A percentile compares a stretch with the other conserved stretches of the same genome.
These are phyloP conservation scores for Campaea margaritaria DNA, from an alignment of 2,888 invertebrate genomes.

Conservation along the genomic window DNA sequence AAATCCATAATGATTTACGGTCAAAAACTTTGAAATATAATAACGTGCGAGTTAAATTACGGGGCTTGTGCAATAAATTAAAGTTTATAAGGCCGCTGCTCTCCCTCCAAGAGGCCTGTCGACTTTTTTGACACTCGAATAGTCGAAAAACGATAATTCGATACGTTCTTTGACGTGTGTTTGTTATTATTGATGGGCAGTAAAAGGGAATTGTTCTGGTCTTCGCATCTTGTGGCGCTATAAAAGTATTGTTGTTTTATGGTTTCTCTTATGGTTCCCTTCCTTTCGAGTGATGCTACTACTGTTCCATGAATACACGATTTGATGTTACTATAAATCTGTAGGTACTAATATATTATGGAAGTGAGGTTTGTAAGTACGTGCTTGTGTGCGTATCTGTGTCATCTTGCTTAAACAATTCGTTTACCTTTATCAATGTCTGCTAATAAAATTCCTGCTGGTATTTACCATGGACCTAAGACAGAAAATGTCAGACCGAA, in stretches of 20 bases:
- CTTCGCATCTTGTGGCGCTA: constrained; percentile 32
- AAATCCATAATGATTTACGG: constrained; percentile 76
- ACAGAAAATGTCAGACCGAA: too few relatives aligned
- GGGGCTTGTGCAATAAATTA: constrained; percentile 70
- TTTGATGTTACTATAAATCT: constrained; percentile 30
- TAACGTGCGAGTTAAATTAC: constrained; percentile 76
- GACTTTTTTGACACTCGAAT: constrained; percentile 38
- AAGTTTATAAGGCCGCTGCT: constrained; percentile 59
- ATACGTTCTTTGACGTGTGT: constrained; percentile 45
- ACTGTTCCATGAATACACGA: constrained; percentile 30
- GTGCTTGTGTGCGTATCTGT: background rate
- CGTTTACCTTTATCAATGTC: too few relatives aligned
- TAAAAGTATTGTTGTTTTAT: constrained; percentile 36
- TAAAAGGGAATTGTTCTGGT: constrained; percentile 41
- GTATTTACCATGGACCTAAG: too few relatives aligned
- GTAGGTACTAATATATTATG: constrained; percentile 19
- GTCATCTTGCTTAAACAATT: background rate
- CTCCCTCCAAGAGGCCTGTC: constrained; percentile 47
- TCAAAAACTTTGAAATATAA: constrained; percentile 79
- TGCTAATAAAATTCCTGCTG: too few relatives aligned
- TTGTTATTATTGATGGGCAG: constrained; percentile 42
- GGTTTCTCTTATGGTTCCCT: constrained; percentile 25
- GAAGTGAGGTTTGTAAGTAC: background rate
- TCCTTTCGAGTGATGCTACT: constrained; percentile 17
- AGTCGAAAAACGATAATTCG: constrained; percentile 61